Conservation (phyloP, 2,797 vertebrate species). For the Acipenser oxyrinchus region DNA sequence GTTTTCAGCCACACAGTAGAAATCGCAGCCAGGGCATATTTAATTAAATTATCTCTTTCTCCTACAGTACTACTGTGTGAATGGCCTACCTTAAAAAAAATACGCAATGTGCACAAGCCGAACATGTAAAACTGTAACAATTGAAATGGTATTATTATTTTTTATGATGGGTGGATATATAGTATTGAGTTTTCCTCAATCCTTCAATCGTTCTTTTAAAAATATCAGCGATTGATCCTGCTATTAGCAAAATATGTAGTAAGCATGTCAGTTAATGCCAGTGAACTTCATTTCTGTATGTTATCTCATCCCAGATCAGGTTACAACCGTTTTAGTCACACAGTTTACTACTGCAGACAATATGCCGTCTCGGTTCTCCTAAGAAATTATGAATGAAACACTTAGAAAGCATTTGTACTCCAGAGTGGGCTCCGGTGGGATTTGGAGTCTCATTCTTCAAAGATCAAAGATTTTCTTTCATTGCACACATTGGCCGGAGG, state of each 20-base stretch:
- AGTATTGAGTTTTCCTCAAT: no score
- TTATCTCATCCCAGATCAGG: neutral
- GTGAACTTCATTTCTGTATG: neutral
- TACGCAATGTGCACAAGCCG: no score
- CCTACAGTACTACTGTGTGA: no score
- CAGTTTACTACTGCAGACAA: neutral
- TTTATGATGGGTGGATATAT: no score
- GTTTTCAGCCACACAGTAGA: neutral
- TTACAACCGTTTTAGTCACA: neutral
- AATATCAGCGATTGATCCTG: neutral
- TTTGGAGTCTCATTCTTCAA: neutral
- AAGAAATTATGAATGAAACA: conserved; percentile 5
- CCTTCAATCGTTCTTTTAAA: neutral
- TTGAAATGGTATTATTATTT: no score
- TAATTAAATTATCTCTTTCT: neutral
- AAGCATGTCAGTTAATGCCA: neutral
- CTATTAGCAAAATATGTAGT: neutral
- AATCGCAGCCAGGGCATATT: neutral
- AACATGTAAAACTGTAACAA: no score
- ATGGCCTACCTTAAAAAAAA: no score
- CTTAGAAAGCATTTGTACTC: conserved; percentile 5
- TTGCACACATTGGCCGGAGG: neutral
- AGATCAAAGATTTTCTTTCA: conserved; percentile 3
- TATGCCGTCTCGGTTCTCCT: conserved; percentile 4
- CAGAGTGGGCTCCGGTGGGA: neutral